Conservation (phyloP, 2,888 invertebrate species). For the Rambutsinella grinnellia region DNA sequence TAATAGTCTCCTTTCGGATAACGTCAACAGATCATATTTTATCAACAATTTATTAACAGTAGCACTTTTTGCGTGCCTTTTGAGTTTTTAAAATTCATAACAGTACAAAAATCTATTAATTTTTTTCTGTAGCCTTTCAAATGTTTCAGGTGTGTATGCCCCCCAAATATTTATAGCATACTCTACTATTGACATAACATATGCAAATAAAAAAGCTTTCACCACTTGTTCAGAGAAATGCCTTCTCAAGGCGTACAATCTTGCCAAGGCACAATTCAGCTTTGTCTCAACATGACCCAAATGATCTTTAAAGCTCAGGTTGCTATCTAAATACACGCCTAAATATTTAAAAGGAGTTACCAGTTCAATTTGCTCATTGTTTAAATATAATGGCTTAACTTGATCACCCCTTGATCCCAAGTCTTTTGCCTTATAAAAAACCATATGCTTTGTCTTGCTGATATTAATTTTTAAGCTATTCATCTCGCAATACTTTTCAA, state of each 20-base stretch:
- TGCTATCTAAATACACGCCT: neutral
- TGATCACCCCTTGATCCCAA: neutral
- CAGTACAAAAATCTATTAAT: neutral
- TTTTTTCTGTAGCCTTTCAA: neutral
- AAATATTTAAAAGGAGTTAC: neutral
- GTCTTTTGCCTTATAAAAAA: neutral
- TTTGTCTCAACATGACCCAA: neutral
- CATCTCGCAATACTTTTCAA: neutral
- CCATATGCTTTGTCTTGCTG: neutral
- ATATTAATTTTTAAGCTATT: neutral
- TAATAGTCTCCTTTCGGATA: neutral
- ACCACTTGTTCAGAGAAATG: neutral
- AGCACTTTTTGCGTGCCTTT: too few species aligned
- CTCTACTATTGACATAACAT: neutral
- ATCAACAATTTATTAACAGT: too few species aligned
- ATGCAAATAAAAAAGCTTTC: neutral
- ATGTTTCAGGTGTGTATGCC: neutral
- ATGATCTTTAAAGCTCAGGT: neutral
- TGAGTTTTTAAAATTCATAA: neutral
- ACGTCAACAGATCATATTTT: neutral
- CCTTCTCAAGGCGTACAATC: neutral
- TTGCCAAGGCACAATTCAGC: neutral
- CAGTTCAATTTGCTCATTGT: neutral
- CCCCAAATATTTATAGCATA: neutral
- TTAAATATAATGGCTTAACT: neutral